phyloP scores from a whole-genome alignment of 2,797 vertebrate species.

The Muraenolepis orangiensis region DNA sequence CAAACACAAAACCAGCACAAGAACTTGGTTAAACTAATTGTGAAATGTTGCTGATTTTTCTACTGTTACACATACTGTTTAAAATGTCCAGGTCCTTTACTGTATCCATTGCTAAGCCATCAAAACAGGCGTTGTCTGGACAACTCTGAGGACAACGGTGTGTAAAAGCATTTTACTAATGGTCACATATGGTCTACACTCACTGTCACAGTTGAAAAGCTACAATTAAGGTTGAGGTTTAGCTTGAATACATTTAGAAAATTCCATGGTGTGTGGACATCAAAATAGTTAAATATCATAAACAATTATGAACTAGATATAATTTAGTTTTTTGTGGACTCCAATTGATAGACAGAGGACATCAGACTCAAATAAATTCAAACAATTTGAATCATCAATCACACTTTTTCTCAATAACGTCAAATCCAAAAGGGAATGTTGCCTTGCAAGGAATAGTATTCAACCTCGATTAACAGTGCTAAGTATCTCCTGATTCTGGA shows the following conservation, averaged over 20 bases:
- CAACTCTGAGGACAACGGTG: slow-evolving; percentile 15
- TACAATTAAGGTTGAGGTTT: not conserved
- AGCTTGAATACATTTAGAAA: not conserved
- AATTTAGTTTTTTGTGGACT: not conserved
- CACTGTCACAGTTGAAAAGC: not conserved
- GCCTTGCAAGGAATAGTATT: not conserved
- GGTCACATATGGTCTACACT: not conserved
- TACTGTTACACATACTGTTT: not conserved
- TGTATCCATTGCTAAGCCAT: slow-evolving; percentile 52
- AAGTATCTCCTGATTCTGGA: not conserved
- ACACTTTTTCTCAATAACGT: not conserved
- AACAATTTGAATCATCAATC: not conserved
- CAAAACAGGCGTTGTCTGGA: slow-evolving; percentile 54
- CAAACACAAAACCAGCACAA: not conserved
- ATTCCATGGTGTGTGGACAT: not conserved
- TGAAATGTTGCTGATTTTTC: slow-evolving; percentile 1
- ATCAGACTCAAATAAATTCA: not conserved
- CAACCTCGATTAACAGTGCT: not conserved
- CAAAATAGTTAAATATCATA: not conserved
- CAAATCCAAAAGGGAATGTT: not conserved
- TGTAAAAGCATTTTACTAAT: not conserved
- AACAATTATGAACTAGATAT: not conserved
- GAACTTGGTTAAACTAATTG: not conserved
- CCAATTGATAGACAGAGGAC: not conserved
- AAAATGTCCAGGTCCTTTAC: slow-evolving; percentile 50